Conservation (phyloP, 2,113 vertebrate species). For the Amphilophus citrinellus region DNA sequence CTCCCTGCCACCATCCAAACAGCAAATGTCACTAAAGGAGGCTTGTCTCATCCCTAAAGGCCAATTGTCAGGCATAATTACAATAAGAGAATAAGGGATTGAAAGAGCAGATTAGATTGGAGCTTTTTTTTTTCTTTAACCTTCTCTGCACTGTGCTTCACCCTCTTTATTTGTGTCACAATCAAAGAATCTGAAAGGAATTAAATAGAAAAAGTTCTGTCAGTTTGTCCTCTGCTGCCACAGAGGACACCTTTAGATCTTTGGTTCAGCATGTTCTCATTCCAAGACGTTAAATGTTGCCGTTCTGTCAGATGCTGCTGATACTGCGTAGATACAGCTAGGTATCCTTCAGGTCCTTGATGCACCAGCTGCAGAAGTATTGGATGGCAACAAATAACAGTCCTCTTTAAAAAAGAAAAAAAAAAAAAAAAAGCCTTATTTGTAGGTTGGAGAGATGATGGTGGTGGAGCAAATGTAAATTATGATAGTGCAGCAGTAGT, state of each 20-base stretch:
- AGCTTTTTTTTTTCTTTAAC: neutral
- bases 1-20: constrained; percentile 33
- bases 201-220: neutral
- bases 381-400: neutral
- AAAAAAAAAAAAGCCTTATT: no score
- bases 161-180: constrained; percentile 39
- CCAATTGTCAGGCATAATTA: constrained; percentile 62
- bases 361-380: neutral
- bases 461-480: neutral
- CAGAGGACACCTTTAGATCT: no score
- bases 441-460: neutral
- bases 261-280: neutral
- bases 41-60: constrained; percentile 56
- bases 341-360: neutral
- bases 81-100: constrained; percentile 62
- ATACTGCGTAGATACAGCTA: neutral
- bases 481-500: neutral
- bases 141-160: constrained; percentile 9
- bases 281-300: neutral
- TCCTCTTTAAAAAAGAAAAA: neutral
- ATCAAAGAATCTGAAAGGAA: constrained; percentile 17
- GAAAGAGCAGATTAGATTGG: constrained; percentile 60
- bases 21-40: constrained; percentile 37
- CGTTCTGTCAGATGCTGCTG: neutral
- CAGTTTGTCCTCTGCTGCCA: neutral